Evolutionary conservation across 2,113 vertebrate genomes (phyloP).

Genomic region (Eptesicus fuscus): DNA sequence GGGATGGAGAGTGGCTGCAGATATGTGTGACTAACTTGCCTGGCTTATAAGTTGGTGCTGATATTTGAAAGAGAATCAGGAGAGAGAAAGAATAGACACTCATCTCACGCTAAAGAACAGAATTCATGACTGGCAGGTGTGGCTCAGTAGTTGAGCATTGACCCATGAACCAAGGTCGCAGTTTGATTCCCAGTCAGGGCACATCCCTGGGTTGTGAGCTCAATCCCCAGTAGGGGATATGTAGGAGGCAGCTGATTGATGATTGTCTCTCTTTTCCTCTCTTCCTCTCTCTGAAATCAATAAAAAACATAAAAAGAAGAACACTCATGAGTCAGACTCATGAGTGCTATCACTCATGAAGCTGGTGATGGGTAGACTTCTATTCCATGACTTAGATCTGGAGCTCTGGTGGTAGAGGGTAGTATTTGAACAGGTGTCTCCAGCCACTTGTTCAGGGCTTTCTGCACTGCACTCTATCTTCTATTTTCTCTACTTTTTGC

Average conservation of each 20-base stretch:
- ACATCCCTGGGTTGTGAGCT: too few relatives aligned
- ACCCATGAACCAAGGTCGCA: too few relatives aligned
- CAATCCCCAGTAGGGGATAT: too few relatives aligned
- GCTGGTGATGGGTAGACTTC: neutral
- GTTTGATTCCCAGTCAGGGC: too few relatives aligned
- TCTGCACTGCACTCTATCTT: neutral
- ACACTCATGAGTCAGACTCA: neutral
- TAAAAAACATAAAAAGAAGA: too few relatives aligned
- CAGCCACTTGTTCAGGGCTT: neutral
- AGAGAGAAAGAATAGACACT: neutral
- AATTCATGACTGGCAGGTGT: neutral
- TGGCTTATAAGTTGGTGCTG: neutral
- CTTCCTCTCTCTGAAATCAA: too few relatives aligned
- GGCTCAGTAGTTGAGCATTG: too few relatives aligned
- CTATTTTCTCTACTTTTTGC: neutral
- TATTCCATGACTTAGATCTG: neutral
- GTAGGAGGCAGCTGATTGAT: too few relatives aligned
- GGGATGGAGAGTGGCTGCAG: neutral
- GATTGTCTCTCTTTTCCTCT: too few relatives aligned
- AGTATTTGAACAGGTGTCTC: neutral
- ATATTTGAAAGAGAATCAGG: neutral
- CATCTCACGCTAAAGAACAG: neutral
- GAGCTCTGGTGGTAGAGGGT: neutral
- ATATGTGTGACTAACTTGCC: accelerated
- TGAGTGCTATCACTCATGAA: neutral